Conservation (phyloP, 2,888 invertebrate genomes). For the Entomobrya proxima region DNA sequence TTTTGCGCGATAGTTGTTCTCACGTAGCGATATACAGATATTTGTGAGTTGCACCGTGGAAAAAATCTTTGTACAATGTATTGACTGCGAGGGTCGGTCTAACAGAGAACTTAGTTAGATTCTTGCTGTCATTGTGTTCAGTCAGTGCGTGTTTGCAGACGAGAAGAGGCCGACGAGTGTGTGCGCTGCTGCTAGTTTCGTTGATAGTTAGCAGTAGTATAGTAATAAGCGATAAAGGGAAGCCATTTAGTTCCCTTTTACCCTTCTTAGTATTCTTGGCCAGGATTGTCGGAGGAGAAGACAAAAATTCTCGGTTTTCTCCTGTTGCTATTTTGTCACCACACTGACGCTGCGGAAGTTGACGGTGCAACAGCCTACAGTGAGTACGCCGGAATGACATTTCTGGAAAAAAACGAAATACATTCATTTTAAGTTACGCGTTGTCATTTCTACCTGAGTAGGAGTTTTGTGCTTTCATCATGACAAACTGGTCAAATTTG, state of each 20-base stretch:
- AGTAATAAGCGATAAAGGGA: neutral
- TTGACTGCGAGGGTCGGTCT: slow-evolving; percentile 43
- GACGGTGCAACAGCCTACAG: neutral
- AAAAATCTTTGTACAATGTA: slow-evolving; percentile 15
- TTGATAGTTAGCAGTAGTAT: neutral
- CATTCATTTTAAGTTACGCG: no score
- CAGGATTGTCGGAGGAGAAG: neutral
- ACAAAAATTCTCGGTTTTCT: neutral
- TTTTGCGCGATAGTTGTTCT: neutral
- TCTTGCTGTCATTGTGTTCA: slow-evolving; percentile 68
- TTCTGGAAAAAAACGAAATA: no score
- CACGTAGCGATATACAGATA: neutral
- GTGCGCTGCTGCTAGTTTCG: neutral
- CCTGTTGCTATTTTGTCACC: slow-evolving; percentile 36
- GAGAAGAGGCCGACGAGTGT: neutral
- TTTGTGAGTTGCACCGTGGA: slow-evolving; percentile 17
- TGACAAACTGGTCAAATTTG: no score
- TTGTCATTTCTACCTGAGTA: no score
- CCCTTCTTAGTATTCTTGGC: slow-evolving; percentile 13
- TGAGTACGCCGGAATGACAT: no score
- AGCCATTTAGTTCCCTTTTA: slow-evolving; percentile 12
- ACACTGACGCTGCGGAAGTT: slow-evolving; percentile 45
- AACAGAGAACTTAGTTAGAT: slow-evolving; percentile 50
- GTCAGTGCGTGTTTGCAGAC: slow-evolving; percentile 50
- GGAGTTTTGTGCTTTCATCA: no score